Evolutionary conservation across 2,797 vertebrate species (phyloP), one percentile per base, ranked within the genome.

Genomic region (Okamejei kenojei): DNA sequence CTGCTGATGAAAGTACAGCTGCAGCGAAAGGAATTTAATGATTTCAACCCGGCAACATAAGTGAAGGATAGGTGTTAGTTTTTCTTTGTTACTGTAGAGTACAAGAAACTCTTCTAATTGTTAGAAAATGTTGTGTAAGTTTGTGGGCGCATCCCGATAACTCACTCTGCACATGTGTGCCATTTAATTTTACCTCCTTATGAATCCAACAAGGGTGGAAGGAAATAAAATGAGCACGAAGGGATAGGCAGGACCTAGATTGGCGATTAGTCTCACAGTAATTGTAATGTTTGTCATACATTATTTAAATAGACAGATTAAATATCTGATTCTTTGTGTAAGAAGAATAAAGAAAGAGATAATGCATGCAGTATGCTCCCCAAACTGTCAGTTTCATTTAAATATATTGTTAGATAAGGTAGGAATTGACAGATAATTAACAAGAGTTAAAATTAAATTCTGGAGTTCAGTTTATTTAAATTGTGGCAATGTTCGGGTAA

Each of bases 381-480:
- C 35, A 19, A 88, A 19, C 15, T 88, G n/a, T 9, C 32, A 19
- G 63, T 21, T 65, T 21, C 17, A 35, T 35, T 61, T 61, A 63
- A 32, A 68, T 9, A 17, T 84, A 63, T 61, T 63, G 58, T 84
- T 61, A 61, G 11, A 7, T 61, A 65, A 65, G 15, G 19, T 26
- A 88, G 9, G 9, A 29, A 23, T 23, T 82, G 78, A 82, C n/a
- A 32, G n/a, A 21, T 11, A 35, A 88, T 35, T 88, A 38, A 38
- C 32, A 35, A 38, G 19, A 79, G 84, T 86, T 17, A 63, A 32
- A n/a, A 15, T 63, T 21, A 88, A 2, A 68, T 68, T 88, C 61
- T 88, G n/a, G n/a, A 88, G 68, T 68, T 88, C n/a, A 21, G 19
- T 88, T 88, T 88, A 88, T 68, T 88, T 78, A 65, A 32, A 9